A percentile compares a stretch with the other conserved stretches of the same genome.
Evolutionary conservation across 2,888 invertebrate species (phyloP).

Genomic region (Melipona beecheii): DNA sequence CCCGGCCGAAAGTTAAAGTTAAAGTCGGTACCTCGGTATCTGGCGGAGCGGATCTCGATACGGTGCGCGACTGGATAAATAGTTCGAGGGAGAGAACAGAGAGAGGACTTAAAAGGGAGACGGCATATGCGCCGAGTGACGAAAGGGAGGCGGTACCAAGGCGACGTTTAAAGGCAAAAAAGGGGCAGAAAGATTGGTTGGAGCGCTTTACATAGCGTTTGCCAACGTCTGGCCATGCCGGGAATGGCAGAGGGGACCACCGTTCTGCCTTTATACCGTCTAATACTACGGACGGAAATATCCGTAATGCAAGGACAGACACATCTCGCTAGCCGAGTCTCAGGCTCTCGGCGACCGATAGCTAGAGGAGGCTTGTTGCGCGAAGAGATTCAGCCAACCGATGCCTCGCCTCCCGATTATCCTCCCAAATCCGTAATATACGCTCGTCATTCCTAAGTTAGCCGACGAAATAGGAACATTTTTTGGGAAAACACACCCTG

Average conservation of each 20-base stretch:
- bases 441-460: too few relatives aligned
- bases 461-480: too few relatives aligned
- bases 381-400: neutral
- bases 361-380: neutral
- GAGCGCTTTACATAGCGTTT: conserved; percentile 77
- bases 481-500: too few relatives aligned
- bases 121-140: conserved; percentile 22
- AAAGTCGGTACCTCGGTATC: neutral
- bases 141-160: conserved; percentile 62
- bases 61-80: neutral
- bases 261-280: conserved; percentile 79
- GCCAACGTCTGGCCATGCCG: conserved; percentile 81
- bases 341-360: conserved; percentile 56
- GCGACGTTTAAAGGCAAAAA: conserved; percentile 68
- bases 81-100: neutral
- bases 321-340: conserved; percentile 56
- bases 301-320: conserved; percentile 81
- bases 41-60: too few relatives aligned
- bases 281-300: conserved; percentile 83
- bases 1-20: neutral
- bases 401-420: neutral
- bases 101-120: conserved; percentile 8
- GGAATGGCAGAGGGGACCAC: conserved; percentile 75
- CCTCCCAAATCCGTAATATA: neutral
- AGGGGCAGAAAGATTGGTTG: conserved; percentile 63